phyloP scores from a whole-genome alignment of 2,797 vertebrate species.

The Prionace glauca region DNA sequence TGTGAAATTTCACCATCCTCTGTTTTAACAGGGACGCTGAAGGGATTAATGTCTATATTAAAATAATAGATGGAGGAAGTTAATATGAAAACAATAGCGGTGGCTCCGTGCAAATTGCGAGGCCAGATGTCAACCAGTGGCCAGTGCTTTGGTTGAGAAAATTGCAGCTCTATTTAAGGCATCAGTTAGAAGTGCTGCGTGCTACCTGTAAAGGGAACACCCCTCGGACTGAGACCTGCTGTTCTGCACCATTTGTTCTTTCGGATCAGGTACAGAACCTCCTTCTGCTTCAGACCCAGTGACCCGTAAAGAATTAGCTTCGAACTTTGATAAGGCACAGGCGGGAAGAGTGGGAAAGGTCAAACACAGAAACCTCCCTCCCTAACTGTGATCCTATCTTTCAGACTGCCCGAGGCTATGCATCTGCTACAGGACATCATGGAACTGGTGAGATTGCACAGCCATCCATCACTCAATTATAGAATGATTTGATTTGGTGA shows the following conservation, averaged over 20 bases:
- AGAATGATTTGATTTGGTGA: neutral
- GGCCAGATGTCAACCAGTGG: neutral
- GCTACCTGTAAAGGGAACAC: neutral
- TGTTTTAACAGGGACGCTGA: neutral
- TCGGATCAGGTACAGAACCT: neutral
- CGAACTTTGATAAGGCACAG: constrained; percentile 22
- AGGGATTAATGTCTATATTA: neutral
- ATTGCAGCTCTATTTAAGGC: neutral
- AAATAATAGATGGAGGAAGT: neutral
- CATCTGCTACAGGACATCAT: constrained; percentile 32
- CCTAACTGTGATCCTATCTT: constrained; percentile 6
- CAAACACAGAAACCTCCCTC: constrained; percentile 10
- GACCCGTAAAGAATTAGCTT: constrained; percentile 32
- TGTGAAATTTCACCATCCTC: neutral
- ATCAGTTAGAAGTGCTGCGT: neutral
- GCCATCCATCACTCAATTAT: neutral
- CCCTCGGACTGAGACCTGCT: neutral
- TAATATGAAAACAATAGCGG: neutral
- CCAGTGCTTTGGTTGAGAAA: neutral
- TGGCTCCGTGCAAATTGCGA: neutral
- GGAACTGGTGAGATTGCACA: neutral
- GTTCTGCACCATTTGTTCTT: constrained; percentile 1
- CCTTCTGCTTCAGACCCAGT: constrained; percentile 13
- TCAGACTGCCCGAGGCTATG: neutral
- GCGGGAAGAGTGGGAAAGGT: constrained; percentile 27